phyloP scores from a whole-genome alignment of 2,888 invertebrate genomes.

The Melinaea marsaeus region DNA sequence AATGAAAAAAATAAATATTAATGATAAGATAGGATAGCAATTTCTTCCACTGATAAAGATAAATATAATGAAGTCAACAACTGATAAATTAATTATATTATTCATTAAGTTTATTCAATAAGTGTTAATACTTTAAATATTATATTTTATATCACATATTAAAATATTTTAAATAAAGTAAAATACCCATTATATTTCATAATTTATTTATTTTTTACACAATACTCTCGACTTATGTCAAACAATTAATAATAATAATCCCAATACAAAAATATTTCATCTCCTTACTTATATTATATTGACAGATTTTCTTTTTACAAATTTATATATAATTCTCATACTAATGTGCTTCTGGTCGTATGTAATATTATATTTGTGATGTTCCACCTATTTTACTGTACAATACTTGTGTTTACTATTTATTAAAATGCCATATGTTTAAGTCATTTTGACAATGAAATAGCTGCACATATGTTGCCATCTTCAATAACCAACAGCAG shows the following conservation, averaged over 20 bases:
- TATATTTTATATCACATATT: neutral
- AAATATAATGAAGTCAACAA: no score
- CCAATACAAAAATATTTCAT: conserved; percentile 77
- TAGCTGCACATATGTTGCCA: neutral
- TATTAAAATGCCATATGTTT: neutral
- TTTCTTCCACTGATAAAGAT: no score
- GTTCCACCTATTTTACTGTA: conserved; percentile 34
- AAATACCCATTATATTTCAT: conserved; percentile 38
- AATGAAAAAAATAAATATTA: no score
- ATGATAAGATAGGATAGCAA: no score
- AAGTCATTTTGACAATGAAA: neutral
- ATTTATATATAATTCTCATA: conserved; percentile 38
- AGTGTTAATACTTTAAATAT: no score
- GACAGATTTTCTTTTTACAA: conserved; percentile 67
- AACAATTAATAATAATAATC: conserved; percentile 69
- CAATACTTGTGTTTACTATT: neutral
- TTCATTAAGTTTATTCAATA: no score
- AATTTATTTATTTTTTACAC: conserved; percentile 71
- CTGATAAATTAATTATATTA: no score
- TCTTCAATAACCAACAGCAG: conserved; percentile 1
- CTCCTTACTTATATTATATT: conserved; percentile 67
- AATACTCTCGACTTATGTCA: conserved; percentile 70
- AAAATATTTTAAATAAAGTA: conserved; percentile 19
- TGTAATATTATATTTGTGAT: conserved; percentile 48
- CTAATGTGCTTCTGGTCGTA: conserved; percentile 43